Evolutionary conservation across 2,888 invertebrate species (phyloP), one percentile per base, ranked within the genome.

Genomic region (Allolobophora icterica): DNA sequence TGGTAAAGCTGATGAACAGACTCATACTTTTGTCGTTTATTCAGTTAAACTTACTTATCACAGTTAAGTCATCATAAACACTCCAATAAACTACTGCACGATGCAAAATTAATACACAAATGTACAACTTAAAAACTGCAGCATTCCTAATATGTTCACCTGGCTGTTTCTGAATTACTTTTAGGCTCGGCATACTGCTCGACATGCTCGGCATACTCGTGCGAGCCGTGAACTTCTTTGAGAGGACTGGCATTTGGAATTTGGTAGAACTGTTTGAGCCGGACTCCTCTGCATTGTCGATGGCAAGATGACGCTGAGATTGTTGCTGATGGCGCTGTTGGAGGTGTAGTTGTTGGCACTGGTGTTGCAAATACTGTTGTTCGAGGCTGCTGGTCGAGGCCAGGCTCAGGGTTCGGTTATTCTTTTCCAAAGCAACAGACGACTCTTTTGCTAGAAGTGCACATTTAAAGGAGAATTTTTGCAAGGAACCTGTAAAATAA

Each of bases 171-270:
- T 19, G 35, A 17, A 13, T 35, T 34, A 30, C 34, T 87, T 87
- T 87, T 34, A 87, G 34, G 35, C 87, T 87, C 24, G 87, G 87
- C 87, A 87, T 87, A 38, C 87, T 87, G 87, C 15, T 87, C 11
- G 87, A 87, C 87, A 87, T 17, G 87, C 30, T 87, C 1, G 87
- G 87, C 87, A 87, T 15, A 35, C 87, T 38, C 21, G 87, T 35
- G 34, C 87, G 34, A 35, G 34, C 19, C 35, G 5, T 87, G 87
- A 87, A 87, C 34, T 87, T 87, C 15, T 87, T 87, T 6, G 87
- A 87, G 38, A 35, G 35, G 87, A 38, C 35, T 34, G 87, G 87
- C 87, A 87, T 87, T 38, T 87, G 87, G 38, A 87, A 34, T 87
- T 38, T 87, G 34, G 6, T 24, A 17, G 35, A 34, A 38, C 87